A percentile compares a stretch with the other conserved stretches of the same genome.
phyloP scores from a whole-genome alignment of 2,113 vertebrate species.

The Sinocyclocheilus rhinocerous region DNA sequence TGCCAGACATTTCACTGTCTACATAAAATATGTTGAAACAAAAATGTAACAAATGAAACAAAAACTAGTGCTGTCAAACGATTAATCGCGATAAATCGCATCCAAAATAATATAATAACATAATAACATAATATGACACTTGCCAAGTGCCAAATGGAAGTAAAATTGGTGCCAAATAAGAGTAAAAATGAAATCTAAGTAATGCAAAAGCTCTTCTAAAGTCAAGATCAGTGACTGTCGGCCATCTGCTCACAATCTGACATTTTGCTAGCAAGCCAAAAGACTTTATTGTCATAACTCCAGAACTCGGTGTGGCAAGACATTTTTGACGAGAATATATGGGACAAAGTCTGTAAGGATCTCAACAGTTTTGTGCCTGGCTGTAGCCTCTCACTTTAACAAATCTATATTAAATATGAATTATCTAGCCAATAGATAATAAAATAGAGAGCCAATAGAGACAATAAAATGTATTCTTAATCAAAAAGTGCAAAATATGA shows the following conservation, averaged over 20 bases:
- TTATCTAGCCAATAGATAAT: background rate
- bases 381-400: background rate
- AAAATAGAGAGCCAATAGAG: too few species aligned
- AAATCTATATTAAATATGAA: background rate
- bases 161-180: background rate
- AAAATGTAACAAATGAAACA: too few species aligned
- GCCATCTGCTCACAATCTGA: background rate
- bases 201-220: background rate
- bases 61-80: too few species aligned
- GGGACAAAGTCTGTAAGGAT: background rate
- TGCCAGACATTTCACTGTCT: background rate
- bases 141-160: background rate
- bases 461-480: background rate
- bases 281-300: background rate
- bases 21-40: background rate
- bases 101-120: too few species aligned
- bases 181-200: background rate
- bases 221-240: background rate
- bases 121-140: too few species aligned
- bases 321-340: background rate
- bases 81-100: too few species aligned
- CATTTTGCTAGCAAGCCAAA: background rate
- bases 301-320: background rate
- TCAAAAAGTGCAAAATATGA: background rate
- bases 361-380: background rate